Percentiles rank a stretch among this genome's conserved stretches.
Conservation (phyloP, 2,797 vertebrate genomes). For the Sparus aurata region DNA sequence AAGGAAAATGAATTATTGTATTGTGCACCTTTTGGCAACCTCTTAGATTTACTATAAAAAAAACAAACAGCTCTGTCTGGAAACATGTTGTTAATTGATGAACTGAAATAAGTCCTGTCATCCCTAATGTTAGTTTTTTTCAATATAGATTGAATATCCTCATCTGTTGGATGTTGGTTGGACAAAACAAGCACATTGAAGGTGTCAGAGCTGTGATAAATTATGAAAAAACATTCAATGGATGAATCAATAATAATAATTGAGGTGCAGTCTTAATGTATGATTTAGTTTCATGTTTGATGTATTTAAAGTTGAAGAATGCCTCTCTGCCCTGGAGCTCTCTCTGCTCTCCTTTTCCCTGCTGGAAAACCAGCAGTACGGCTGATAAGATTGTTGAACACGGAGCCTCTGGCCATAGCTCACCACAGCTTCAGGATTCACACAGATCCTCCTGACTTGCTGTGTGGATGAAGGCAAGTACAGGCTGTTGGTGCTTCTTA, state of each 20-base stretch:
- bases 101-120: too few species aligned
- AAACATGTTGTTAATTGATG: background rate
- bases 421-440: slow-evolving; percentile 5
- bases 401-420: slow-evolving; percentile 30
- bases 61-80: too few species aligned
- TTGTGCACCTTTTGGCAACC: too few species aligned
- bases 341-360: background rate
- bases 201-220: background rate
- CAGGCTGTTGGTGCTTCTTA: slow-evolving; percentile 25
- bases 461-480: slow-evolving; percentile 20
- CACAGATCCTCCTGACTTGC: slow-evolving; percentile 20
- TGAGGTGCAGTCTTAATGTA: background rate
- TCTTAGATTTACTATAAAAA: too few species aligned
- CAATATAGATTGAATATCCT: background rate
- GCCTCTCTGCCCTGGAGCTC: background rate
- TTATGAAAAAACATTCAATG: background rate
- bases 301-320: slow-evolving; percentile 1
- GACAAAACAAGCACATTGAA: background rate
- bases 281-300: background rate
- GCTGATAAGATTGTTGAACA: slow-evolving; percentile 59
- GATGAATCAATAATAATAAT: background rate
- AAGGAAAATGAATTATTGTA: too few species aligned
- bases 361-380: slow-evolving; percentile 18
- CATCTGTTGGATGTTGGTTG: too few species aligned
- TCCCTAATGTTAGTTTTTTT: background rate